A percentile compares a stretch with the other conserved stretches of the same genome.
Evolutionary conservation across 2,797 vertebrate genomes (phyloP).

Genomic region (Oreortyx pictus): DNA sequence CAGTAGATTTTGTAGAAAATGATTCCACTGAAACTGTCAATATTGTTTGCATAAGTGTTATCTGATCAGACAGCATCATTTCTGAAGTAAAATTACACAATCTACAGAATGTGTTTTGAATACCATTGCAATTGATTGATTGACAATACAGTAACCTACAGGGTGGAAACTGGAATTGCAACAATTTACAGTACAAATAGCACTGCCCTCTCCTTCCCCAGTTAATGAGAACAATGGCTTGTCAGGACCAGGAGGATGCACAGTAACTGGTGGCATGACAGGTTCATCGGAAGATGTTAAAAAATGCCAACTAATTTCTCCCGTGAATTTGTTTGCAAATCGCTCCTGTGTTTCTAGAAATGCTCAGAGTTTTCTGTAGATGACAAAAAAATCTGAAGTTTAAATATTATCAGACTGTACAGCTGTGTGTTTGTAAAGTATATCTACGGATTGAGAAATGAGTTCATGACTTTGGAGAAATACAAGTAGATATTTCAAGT

Average conservation of each 20-base stretch:
- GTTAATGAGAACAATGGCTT: not conserved
- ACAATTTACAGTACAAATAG: accelerated
- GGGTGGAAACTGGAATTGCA: not conserved
- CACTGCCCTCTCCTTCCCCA: not conserved
- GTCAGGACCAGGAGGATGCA: not conserved
- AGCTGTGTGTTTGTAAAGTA: not conserved
- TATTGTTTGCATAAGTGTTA: conserved; percentile 54
- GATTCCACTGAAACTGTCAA: conserved; percentile 54
- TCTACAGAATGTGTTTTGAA: conserved; percentile 37
- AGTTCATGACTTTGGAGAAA: not conserved
- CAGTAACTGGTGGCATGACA: not conserved
- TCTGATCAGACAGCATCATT: conserved; percentile 48
- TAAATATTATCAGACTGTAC: not conserved
- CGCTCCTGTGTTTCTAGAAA: not conserved
- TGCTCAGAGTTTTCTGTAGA: not conserved
- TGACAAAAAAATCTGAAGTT: not conserved
- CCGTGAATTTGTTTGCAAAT: not conserved
- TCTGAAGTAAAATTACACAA: conserved; percentile 59
- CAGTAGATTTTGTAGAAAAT: conserved; percentile 64
- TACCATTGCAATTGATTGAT: not conserved
- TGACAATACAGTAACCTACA: not conserved
- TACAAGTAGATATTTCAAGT: not conserved
- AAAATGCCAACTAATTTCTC: not conserved
- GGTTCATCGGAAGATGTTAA: not conserved
- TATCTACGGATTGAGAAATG: not conserved